Conservation (phyloP, 1,140 invertebrate genomes). For the Aphelenchoides besseyi region DNA sequence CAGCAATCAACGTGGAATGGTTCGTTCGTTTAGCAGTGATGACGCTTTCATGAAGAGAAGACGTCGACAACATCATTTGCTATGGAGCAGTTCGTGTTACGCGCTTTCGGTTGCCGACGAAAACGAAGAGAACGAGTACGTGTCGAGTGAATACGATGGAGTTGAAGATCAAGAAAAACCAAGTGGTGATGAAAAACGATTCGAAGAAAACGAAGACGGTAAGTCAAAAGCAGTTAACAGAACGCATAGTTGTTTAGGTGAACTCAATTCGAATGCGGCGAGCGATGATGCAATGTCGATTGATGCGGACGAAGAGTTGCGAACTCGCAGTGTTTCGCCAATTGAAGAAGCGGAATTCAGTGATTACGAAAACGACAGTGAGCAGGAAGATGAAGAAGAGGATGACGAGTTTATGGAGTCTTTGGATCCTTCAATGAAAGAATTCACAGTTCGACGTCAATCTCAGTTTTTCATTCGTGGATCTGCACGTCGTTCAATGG, state of each 20-base stretch:
- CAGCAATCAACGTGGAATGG: background rate
- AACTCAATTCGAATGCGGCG: background rate
- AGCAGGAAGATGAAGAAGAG: conserved; percentile 7
- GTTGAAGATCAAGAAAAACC: conserved; percentile 3
- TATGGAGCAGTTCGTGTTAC: background rate
- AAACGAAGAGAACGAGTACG: background rate
- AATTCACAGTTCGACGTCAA: conserved; percentile 10
- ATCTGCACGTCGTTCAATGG: background rate
- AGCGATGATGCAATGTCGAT: background rate
- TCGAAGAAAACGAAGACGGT: background rate
- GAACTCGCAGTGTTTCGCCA: background rate
- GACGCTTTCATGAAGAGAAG: background rate
- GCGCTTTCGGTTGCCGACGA: background rate
- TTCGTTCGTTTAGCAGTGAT: background rate
- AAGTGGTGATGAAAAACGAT: background rate
- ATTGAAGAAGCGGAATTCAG: background rate
- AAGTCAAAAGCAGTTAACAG: background rate
- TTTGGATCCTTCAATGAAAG: background rate
- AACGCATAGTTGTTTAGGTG: background rate
- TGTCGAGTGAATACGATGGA: background rate
- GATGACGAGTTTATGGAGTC: conserved; percentile 2
- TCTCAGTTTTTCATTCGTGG: conserved; percentile 15
- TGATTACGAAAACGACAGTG: conserved; percentile 8
- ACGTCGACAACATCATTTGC: background rate
- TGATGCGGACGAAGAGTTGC: background rate